Percentiles rank a stretch among this genome's conserved stretches.
These are phyloP conservation scores for Sebastes paucispinis DNA, from an alignment of 2,797 vertebrate genomes.

Conservation along the genomic window DNA sequence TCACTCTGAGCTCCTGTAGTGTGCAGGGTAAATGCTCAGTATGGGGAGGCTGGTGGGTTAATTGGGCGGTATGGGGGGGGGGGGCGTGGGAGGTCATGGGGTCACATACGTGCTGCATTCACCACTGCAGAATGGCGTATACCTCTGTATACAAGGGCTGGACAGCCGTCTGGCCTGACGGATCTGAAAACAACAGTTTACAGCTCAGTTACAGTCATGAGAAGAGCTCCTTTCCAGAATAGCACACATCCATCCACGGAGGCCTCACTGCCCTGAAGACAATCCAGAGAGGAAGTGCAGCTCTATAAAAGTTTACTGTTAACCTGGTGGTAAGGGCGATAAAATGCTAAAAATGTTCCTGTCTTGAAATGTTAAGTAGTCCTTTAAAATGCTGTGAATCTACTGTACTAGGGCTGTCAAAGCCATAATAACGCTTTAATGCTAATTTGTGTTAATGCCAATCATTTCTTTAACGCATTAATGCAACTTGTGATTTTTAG, in stretches of 20 bases:
- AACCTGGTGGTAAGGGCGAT: too few relatives aligned
- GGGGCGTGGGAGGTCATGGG: conserved; percentile 74
- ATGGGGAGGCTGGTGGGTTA: conserved; percentile 1
- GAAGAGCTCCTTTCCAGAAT: conserved; percentile 2
- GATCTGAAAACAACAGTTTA: conserved; percentile 91
- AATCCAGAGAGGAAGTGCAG: neutral
- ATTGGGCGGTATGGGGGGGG: neutral
- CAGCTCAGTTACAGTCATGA: conserved; percentile 85
- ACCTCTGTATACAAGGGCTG: conserved; percentile 98
- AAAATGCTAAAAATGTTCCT: neutral
- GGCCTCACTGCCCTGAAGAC: neutral
- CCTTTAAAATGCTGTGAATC: neutral
- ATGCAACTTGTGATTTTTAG: too few relatives aligned
- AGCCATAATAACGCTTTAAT: too few relatives aligned
- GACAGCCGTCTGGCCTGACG: conserved; percentile 96
- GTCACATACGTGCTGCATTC: conserved; percentile 94
- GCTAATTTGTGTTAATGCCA: too few relatives aligned
- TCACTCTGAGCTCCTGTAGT: conserved; percentile 1
- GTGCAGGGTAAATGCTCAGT: neutral
- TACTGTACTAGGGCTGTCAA: neutral
- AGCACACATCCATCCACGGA: neutral
- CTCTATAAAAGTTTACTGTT: too few relatives aligned
- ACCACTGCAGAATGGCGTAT: conserved; percentile 89
- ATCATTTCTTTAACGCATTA: too few relatives aligned
- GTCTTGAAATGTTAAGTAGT: neutral